Evolutionary conservation across 2,888 invertebrate species (phyloP).

Genomic region (Tetragonisca angustula): DNA sequence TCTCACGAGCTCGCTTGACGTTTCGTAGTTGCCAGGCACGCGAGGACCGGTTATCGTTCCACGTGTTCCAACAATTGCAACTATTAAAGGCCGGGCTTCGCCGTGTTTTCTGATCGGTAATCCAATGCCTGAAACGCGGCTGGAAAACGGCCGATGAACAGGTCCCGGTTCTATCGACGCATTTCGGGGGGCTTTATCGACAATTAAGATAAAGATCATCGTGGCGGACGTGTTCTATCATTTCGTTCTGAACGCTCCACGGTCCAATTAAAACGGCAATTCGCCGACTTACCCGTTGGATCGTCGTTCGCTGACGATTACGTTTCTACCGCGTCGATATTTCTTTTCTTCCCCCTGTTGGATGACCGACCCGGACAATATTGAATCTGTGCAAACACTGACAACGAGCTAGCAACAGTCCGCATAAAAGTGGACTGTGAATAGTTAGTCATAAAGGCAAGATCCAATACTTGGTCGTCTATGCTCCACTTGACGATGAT

Average conservation of each 20-base stretch:
- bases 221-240: conserved; percentile 41
- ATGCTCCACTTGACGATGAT: too few species aligned
- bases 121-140: conserved; percentile 17
- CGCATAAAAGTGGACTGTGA: too few species aligned
- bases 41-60: conserved; percentile 26
- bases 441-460: too few species aligned
- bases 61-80: conserved; percentile 15
- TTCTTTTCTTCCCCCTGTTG: neutral
- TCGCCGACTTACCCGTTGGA: neutral
- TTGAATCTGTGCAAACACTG: too few species aligned
- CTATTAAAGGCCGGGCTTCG: neutral
- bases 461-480: too few species aligned
- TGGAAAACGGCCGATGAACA: neutral
- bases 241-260: conserved; percentile 40
- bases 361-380: too few species aligned
- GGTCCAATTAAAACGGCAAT: neutral
- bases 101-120: conserved; percentile 40
- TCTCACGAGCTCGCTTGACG: conserved; percentile 14
- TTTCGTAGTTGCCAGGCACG: conserved; percentile 36
- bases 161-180: conserved; percentile 45
- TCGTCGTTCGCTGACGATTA: neutral
- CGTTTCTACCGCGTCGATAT: neutral
- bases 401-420: too few species aligned
- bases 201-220: conserved; percentile 59
- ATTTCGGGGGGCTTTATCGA: conserved; percentile 59